These are phyloP conservation scores for Phrynosoma blainvillii DNA, from an alignment of 2,113 vertebrate species.

Conservation along the genomic window DNA sequence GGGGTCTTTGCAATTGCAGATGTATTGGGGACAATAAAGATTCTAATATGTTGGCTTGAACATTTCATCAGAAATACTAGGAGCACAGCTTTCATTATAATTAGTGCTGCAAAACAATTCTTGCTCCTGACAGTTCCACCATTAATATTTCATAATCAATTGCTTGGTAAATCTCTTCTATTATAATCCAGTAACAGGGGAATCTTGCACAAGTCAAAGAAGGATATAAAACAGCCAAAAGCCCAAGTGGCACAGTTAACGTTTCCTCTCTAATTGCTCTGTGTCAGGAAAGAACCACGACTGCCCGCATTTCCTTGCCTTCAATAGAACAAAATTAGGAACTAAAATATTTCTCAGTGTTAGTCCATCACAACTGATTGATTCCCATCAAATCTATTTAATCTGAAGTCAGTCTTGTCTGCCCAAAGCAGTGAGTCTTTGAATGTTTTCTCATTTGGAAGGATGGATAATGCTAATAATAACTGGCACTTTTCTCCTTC, in stretches of 20 bases:
- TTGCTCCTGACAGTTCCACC: conserved; percentile 29
- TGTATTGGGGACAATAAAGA: conserved; percentile 55
- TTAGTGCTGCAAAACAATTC: conserved; percentile 39
- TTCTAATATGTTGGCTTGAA: conserved; percentile 26
- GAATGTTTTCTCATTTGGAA: conserved; percentile 34
- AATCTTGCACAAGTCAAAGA: not conserved
- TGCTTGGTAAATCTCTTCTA: conserved; percentile 24
- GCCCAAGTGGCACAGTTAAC: conserved; percentile 9
- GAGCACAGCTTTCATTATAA: conserved; percentile 35
- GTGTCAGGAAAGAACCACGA: not conserved
- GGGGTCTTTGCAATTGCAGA: conserved; percentile 35
- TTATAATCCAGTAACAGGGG: not conserved
- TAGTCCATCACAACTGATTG: not conserved
- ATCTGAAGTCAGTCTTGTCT: conserved; percentile 8
- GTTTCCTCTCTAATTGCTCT: conserved; percentile 25
- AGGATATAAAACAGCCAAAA: conserved; percentile 12
- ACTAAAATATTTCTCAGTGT: not conserved
- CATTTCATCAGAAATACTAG: conserved; percentile 16
- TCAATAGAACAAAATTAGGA: conserved; percentile 5
- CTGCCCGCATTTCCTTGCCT: not conserved
- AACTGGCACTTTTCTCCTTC: conserved; percentile 11
- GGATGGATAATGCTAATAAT: conserved; percentile 16
- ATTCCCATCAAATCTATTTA: conserved; percentile 19
- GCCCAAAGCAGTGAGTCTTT: conserved; percentile 21
- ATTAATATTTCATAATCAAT: conserved; percentile 56